Conservation (phyloP, 2,888 invertebrate species). For the Anagyrus pseudococci region DNA sequence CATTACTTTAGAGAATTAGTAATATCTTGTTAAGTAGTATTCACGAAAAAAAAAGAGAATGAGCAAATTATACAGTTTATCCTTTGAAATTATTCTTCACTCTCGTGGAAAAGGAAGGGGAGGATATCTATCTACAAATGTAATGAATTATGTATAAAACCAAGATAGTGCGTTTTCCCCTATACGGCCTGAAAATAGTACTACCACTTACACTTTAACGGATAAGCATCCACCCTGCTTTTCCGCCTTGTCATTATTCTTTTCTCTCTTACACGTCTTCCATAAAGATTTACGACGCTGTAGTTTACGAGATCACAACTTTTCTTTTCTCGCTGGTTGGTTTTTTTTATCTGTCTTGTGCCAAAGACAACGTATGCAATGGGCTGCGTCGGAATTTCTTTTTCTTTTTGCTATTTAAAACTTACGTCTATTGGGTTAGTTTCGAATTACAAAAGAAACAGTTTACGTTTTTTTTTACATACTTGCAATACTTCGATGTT, state of each 20-base stretch:
- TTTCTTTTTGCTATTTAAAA: no score
- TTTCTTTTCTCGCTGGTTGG: background rate
- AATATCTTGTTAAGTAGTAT: no score
- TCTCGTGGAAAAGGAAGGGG: background rate
- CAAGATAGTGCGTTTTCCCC: background rate
- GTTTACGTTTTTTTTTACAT: no score
- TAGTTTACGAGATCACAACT: slow-evolving; percentile 7
- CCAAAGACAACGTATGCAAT: no score
- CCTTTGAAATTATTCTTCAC: slow-evolving; percentile 21
- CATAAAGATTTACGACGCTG: slow-evolving; percentile 11
- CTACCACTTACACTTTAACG: slow-evolving; percentile 25
- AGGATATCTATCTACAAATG: slow-evolving; percentile 53
- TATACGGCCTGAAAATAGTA: no score
- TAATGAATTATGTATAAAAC: slow-evolving; percentile 55
- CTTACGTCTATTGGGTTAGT: no score
- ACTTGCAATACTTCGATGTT: no score
- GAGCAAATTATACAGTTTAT: slow-evolving; percentile 26
- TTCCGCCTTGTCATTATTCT: slow-evolving; percentile 12
- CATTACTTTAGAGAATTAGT: no score
- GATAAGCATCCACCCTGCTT: slow-evolving; percentile 17
- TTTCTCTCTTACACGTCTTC: background rate
- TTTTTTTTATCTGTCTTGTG: no score
- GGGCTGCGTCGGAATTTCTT: no score
- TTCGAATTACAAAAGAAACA: no score
- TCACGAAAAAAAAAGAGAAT: background rate